Evolutionary conservation across 2,888 invertebrate genomes (phyloP).

Genomic region (Ischnus inquisitorius): DNA sequence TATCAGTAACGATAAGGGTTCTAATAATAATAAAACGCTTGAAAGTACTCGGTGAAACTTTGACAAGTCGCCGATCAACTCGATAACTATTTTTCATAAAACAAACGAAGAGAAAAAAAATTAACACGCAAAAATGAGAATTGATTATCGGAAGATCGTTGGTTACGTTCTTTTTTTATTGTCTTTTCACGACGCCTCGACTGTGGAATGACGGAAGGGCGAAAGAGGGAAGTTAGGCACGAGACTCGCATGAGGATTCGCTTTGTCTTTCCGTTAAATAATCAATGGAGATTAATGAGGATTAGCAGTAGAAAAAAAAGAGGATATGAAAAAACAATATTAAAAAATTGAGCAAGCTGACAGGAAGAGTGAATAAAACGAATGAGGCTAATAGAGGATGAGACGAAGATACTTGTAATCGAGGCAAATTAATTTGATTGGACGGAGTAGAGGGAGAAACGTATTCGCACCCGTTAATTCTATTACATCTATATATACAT

Average conservation of each 20-base stretch:
- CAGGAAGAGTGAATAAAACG: background rate
- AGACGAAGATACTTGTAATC: slow-evolving; percentile 11
- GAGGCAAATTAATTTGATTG: slow-evolving; percentile 12
- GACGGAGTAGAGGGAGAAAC: background rate
- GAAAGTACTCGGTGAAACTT: background rate
- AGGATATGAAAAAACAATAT: background rate
- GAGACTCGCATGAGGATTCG: slow-evolving; percentile 5
- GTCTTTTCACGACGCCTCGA: background rate
- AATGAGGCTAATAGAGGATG: background rate
- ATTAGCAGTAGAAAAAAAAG: background rate
- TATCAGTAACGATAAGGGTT: background rate
- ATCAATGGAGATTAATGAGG: background rate
- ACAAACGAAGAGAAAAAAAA: background rate
- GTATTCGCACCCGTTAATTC: slow-evolving; percentile 2
- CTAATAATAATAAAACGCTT: background rate
- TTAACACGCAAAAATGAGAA: background rate
- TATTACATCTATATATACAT: slow-evolving; percentile 14
- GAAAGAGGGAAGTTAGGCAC: background rate
- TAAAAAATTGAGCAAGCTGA: background rate
- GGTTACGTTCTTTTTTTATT: background rate
- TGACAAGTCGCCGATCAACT: background rate
- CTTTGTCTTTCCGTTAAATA: slow-evolving; percentile 8
- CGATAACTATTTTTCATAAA: background rate
- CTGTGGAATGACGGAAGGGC: background rate
- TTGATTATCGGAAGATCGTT: background rate